A percentile compares a stretch with the other conserved stretches of the same genome.
Evolutionary conservation across 2,888 invertebrate genomes (phyloP).

Genomic region (Lasioglossum malachurum): DNA sequence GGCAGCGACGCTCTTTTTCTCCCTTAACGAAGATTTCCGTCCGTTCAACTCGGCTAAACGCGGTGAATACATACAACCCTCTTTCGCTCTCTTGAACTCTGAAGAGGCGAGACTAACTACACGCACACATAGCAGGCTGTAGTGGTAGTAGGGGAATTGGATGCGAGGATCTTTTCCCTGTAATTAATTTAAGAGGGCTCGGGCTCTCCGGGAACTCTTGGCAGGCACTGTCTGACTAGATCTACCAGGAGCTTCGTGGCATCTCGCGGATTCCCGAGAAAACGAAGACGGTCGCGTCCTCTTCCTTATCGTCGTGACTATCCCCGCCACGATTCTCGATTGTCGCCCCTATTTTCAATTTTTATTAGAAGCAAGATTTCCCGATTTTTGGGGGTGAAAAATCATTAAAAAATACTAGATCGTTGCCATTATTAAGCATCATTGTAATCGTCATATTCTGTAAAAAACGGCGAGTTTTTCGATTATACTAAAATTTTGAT

Average conservation of each 20-base stretch:
- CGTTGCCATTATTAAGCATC: too few relatives aligned
- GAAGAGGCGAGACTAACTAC: slow-evolving; percentile 53
- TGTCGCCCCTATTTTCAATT: not conserved
- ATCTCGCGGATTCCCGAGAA: slow-evolving; percentile 72
- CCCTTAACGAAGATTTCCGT: slow-evolving; percentile 78
- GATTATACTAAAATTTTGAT: too few relatives aligned
- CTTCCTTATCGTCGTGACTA: slow-evolving; percentile 33
- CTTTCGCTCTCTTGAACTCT: slow-evolving; percentile 59
- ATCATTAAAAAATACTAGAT: too few relatives aligned
- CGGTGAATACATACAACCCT: slow-evolving; percentile 54
- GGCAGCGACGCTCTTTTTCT: slow-evolving; percentile 50
- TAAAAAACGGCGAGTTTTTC: too few relatives aligned
- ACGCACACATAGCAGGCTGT: slow-evolving; percentile 13
- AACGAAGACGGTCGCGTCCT: slow-evolving; percentile 57
- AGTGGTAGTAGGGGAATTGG: slow-evolving; percentile 69
- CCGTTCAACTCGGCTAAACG: slow-evolving; percentile 75
- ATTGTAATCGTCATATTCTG: too few relatives aligned
- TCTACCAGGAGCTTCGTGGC: slow-evolving; percentile 61
- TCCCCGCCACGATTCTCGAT: not conserved
- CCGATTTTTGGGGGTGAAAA: too few relatives aligned
- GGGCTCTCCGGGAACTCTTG: slow-evolving; percentile 71
- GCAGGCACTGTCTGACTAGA: slow-evolving; percentile 60
- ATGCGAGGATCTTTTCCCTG: slow-evolving; percentile 82
- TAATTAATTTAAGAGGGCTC: slow-evolving; percentile 84
- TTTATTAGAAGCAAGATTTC: not conserved